phyloP scores from a whole-genome alignment of 2,888 invertebrate species.

The Drosophila lutescens region DNA sequence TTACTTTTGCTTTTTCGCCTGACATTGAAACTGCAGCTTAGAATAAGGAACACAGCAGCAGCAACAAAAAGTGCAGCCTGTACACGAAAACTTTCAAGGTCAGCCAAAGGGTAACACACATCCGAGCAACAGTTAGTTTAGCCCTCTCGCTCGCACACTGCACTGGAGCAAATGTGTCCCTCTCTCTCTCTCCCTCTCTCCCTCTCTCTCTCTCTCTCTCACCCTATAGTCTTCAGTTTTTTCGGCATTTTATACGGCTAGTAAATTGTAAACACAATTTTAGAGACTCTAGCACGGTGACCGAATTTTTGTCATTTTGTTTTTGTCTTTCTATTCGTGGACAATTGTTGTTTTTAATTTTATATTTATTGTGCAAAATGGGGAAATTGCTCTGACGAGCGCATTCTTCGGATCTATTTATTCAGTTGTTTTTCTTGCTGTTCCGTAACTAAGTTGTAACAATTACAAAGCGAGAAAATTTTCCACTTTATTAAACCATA shows the following conservation, averaged over 20 bases:
- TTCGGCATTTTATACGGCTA: conserved; percentile 7
- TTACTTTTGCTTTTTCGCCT: conserved; percentile 46
- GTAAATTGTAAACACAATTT: conserved; percentile 28
- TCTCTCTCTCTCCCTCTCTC: neutral
- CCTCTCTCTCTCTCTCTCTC: neutral
- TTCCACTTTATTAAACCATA: neutral
- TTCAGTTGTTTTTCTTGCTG: conserved; percentile 3
- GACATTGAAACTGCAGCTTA: conserved; percentile 69
- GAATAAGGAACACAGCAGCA: conserved; percentile 36
- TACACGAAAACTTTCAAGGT: conserved; percentile 67
- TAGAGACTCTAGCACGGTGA: neutral
- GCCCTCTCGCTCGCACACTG: conserved; percentile 15
- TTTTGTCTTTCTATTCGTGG: conserved; percentile 36
- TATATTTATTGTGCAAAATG: neutral
- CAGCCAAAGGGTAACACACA: conserved; percentile 63
- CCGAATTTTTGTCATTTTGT: conserved; percentile 13
- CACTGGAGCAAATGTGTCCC: neutral
- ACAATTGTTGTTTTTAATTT: neutral
- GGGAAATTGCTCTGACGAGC: neutral
- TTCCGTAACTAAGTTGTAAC: conserved; percentile 19
- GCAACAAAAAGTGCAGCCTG: conserved; percentile 53
- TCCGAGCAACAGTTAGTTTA: conserved; percentile 67
- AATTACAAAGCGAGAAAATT: conserved; percentile 16
- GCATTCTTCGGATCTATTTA: conserved; percentile 7
- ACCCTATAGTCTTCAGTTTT: neutral